Conservation (phyloP, 1,140 invertebrate species). For the Acromyrmex charruanus region DNA sequence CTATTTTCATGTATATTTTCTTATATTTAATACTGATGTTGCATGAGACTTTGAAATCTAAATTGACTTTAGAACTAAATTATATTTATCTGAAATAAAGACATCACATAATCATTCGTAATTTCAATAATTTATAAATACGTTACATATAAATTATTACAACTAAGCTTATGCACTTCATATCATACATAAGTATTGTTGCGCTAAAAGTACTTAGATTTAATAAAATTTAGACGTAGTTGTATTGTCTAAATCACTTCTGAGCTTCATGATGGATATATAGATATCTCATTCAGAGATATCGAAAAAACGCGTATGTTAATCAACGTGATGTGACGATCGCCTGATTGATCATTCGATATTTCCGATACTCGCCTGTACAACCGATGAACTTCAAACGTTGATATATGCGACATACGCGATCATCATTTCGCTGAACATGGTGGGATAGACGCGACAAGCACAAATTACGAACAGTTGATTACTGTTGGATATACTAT, state of each 20-base stretch:
- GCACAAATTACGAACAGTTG: conserved; percentile 47
- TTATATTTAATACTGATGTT: not conserved
- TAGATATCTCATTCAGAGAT: not conserved
- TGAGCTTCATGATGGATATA: conserved; percentile 30
- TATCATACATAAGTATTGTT: not conserved
- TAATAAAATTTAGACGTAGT: not conserved
- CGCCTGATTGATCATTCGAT: conserved; percentile 29
- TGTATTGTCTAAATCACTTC: conserved; percentile 10
- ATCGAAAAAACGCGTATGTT: conserved; percentile 38
- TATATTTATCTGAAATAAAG: not conserved
- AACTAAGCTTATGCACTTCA: not conserved
- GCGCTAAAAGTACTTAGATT: not conserved
- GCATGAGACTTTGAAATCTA: not conserved
- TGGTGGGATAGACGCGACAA: conserved; percentile 10
- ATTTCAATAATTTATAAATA: conserved; percentile 5
- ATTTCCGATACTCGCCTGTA: conserved; percentile 18
- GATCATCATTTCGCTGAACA: conserved; percentile 31
- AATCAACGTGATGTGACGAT: conserved; percentile 53
- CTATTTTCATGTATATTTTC: not conserved
- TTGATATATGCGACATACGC: conserved; percentile 33
- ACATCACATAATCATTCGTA: not conserved
- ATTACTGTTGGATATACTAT: conserved; percentile 20
- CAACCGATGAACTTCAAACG: conserved; percentile 23
- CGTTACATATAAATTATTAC: not conserved
- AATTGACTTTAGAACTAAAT: not conserved